A percentile compares a stretch with the other conserved stretches of the same genome.
phyloP scores from a whole-genome alignment of 2,888 invertebrate species.

The Magallana nippona region DNA sequence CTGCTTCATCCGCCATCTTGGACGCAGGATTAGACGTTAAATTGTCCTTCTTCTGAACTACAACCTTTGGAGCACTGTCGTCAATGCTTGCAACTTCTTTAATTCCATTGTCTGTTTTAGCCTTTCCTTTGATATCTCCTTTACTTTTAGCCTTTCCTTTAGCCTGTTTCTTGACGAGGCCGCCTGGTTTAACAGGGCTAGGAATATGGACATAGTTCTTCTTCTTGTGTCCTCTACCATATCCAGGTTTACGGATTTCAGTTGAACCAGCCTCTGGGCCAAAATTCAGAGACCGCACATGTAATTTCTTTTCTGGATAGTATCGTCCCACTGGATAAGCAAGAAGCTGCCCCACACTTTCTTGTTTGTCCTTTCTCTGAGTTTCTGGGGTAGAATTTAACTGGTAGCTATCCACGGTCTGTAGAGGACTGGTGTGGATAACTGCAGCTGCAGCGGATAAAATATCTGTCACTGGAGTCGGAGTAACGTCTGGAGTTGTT shows the following conservation, averaged over 20 bases:
- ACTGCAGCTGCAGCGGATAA: not conserved
- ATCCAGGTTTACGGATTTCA: constrained; percentile 32
- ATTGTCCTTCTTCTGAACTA: not conserved
- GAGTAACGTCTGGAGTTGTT: not conserved
- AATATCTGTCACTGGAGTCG: constrained; percentile 1
- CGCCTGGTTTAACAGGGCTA: not conserved
- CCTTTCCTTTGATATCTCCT: not conserved
- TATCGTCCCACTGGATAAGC: constrained; percentile 34
- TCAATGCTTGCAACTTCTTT: not conserved
- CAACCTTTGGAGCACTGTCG: not conserved
- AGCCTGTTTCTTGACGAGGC: not conserved
- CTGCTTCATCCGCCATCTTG: not conserved
- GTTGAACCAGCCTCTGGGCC: constrained; percentile 44
- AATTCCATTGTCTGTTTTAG: not conserved
- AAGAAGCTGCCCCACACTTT: constrained; percentile 24
- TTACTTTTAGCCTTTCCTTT: constrained; percentile 13
- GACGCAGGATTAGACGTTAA: not conserved
- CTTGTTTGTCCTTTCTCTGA: not conserved
- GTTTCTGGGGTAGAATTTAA: not conserved
- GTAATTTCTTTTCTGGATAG: constrained; percentile 34
- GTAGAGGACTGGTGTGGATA: not conserved
- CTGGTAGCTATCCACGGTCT: not conserved
- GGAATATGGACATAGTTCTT: not conserved
- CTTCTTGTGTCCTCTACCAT: constrained; percentile 46
- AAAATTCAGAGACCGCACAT: constrained; percentile 53